Evolutionary conservation across 2,797 vertebrate species (phyloP), one percentile per base, ranked within the genome.

Genomic region (Myioborus melanocephalus): DNA sequence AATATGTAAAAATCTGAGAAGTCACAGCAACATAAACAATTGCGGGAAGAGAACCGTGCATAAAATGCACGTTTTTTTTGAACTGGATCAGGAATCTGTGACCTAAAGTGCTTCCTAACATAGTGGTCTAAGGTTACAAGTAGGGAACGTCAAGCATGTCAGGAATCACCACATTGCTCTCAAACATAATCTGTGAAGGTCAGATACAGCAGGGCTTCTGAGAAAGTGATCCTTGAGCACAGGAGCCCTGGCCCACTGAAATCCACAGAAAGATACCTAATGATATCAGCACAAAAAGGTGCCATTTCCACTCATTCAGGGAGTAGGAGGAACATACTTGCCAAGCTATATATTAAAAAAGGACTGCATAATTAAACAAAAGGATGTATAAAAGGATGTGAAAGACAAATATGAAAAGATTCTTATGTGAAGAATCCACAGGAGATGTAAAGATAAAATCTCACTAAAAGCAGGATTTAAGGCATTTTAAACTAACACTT

Each of bases 141-240:
- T 14, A 80, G 68, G 46, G 93, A 95, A 95, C 13, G 68, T 84
- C 92, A 94, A 87, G 89, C 78, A 91, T 13, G 64, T 90, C 90
- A 94, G 64, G 78, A 95, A 93, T 93, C 89, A 93, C 71, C 64
- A 89, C 64, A 56, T 4, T 77, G 53, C 56, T 91, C 66, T 76
- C 50, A 44, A 76, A 65, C 16, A 37, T 27, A 94, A 80, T 81
- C 56, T 85, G 5, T 16, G 57, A 73, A 30, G 57, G 41, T 47
- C 41, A 94, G 56, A 91, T 68, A 92, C 0, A 23, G 53, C 0
- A 27, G 32, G 30, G 68, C 60, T 89, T 77, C 69, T 81, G 75
- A 82, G 60, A 92, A 87, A 93, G 57, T 5, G 11, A 68, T 64
- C 43, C 53, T 23, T 22, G 16, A 71, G 24, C 35, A 53, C 20